Evolutionary conservation across 2,888 invertebrate genomes (phyloP), one percentile per base, ranked within the genome.

Genomic region (Philopedon plagiatum): DNA sequence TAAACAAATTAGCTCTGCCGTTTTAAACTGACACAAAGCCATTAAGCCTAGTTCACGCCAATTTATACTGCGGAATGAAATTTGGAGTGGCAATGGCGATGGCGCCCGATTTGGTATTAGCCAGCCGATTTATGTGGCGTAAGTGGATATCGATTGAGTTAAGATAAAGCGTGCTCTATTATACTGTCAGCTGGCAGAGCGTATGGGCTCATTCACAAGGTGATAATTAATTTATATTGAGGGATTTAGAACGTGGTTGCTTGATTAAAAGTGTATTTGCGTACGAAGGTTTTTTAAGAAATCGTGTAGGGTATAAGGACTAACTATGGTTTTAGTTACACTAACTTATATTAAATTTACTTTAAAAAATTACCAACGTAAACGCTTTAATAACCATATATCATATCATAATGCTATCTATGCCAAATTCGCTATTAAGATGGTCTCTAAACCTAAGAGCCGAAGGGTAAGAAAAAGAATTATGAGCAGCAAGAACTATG

Each of bases 1-100:
- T 29, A 57, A 63, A 70, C 58, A 65, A 71, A 71, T 71, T 71
- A 71, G 71, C 64, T 49, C 32, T 13, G 46, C 57, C 57, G 54
- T 41, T 63, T 64, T 39, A 37, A 64, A 71, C 51, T 71, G 70
- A 71, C 70, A 64, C 44, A 39, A 32, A 26, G 18, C 44, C 64
- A 71, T 71, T 71, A 71, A 63, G 64, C 60, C 54, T 34, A 61
- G 71, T 71, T 71, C 66, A 71, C 71, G 66, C 71, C 65, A 71
- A 71, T 71, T 71, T 71, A 71, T 71, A 61, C 41, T 61, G 61
- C 46, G 65, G 71, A 65, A 71, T 71, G 60, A 65, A 65, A 71
- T 66, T 66, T 29, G 29, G 65, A 44, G 49, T 49, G 49, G 26
- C 49, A 49, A 49, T 49, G 26, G 49, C 49, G 23, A 49, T 41